Evolutionary conservation across 2,888 invertebrate species (phyloP), one percentile per base, ranked within the genome.

Genomic region (Coenonympha arcania): DNA sequence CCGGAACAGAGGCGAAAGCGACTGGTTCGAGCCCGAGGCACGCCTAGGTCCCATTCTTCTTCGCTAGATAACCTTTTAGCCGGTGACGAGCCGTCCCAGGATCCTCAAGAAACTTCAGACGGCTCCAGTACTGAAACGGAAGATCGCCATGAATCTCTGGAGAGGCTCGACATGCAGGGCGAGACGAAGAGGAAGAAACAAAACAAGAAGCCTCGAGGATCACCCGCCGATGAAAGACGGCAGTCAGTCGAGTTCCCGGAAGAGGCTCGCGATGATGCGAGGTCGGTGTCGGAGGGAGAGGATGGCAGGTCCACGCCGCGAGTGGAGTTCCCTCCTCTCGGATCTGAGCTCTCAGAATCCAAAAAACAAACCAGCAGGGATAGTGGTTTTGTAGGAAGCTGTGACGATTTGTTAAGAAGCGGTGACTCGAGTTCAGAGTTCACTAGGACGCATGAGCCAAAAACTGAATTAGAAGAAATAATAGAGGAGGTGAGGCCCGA

Each of bases 361-460:
- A 90, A 91, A 63, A 94, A 93, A 71, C 92, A 93, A 71, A 93
- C 94, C 54, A 94, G 93, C 68, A 88, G 95, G 53, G 95, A 95
- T 73, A 95, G 95, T 63, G 95, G 95, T 2, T 95, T 95, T 64
- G 92, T 95, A 40, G 95, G 95, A 4, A 95, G 94, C 71, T 94
- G 93, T 66, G 95, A 95, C 68, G 95, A 95, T 73, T 83, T 95
- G 53, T 79, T 95, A 31, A 91, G 92, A 71, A 91, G 91, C 63
- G 84, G 83, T 19, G 86, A 85, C 60, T 79, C 83, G n/a, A 82
- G 82, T 63, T 88, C 88, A 48, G 89, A 89, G 54, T 83, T 80
- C 59, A 69, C 75, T 30, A 80, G 84, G 52, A 80, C 87, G 62
- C 85, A 79, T 62, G 89, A 89, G 67, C 73, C 85, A 57, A 88